Evolutionary conservation across 2,888 invertebrate genomes (phyloP), one percentile per base, ranked within the genome.

Genomic region (Aleiodes alternator): DNA sequence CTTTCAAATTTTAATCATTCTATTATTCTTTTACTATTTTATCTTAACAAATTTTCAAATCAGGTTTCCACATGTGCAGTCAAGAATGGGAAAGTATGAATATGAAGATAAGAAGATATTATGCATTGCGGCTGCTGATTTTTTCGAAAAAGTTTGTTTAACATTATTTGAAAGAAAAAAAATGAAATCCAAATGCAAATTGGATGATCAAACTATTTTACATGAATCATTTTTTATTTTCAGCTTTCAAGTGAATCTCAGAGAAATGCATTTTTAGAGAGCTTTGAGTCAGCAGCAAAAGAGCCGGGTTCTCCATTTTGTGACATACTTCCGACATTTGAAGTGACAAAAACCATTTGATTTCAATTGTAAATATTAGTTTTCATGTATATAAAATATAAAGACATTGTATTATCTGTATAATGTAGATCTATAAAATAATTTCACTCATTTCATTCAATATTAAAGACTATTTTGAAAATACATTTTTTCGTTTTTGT

Each of bases 61-160:
- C 73, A 92, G 92, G 84, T 92, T 94, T 87, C 93, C 94, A 0
- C 92, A 93, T 80, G 91, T 94, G 14, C 92, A 94, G 84, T 92
- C 92, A 5, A 91, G 94, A 79, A 93, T 94, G 82, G 94, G 94
- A n/a, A 91, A 93, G 78, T 92, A 93, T 84, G 94, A 94, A 78
- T 90, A 91, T 78, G 92, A 93, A 84, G 94, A 94, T 84, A 91
- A 92, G 80, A 91, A 91, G 82, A 91, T 94, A 81, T 91, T 94
- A 79, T 94, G 93, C 83, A 90, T 94, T 69, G 92, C 94, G n/a
- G 94, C 94, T n/a, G 88, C 91, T 5, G 93, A 94, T 86, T 94
- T 94, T 88, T 93, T 93, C 86, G 90, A 88, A 51, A 86, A 90
- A 87, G 90, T 90, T 81, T 79, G 72, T 79, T 69, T 75, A 68